Evolutionary conservation across 35 echinoderm and acorn worm species (phyloP).

Genomic region (Apostichopus japonicus): DNA sequence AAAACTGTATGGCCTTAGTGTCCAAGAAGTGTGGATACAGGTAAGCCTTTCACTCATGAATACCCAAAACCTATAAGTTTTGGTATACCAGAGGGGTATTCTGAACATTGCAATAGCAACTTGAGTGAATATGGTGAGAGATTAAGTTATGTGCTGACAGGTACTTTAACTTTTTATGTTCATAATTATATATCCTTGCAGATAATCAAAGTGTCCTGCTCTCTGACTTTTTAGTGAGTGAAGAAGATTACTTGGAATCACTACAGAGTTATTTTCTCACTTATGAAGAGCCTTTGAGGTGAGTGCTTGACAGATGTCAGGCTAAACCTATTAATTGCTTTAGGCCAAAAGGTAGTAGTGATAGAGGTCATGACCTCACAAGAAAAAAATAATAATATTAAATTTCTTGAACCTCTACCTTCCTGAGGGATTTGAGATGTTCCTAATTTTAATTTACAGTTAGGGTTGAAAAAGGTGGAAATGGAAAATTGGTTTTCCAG

Average conservation of each 20-base stretch:
- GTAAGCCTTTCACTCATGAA: no score
- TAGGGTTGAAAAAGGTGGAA: background rate
- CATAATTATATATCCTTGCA: slow-evolving; percentile 10
- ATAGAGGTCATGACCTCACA: background rate
- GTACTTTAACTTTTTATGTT: no score
- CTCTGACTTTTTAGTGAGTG: slow-evolving; percentile 52
- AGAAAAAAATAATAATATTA: background rate
- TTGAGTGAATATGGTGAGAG: no score
- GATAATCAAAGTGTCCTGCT: slow-evolving; percentile 52
- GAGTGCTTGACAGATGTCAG: background rate
- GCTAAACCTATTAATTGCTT: background rate
- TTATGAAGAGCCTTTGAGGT: slow-evolving; percentile 64
- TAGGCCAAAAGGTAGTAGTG: background rate
- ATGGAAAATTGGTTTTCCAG: background rate
- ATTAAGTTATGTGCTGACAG: no score
- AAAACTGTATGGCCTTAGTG: no score
- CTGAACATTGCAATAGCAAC: no score
- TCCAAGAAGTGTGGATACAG: no score
- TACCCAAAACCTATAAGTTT: no score
- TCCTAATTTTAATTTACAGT: background rate
- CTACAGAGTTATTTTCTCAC: slow-evolving; percentile 65
- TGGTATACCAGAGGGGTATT: no score
- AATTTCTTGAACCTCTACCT: background rate
- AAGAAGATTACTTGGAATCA: slow-evolving; percentile 66
- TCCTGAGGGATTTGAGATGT: background rate